Evolutionary conservation across 2,113 vertebrate species (phyloP).

Genomic region (Ibidorhyncha struthersii): DNA sequence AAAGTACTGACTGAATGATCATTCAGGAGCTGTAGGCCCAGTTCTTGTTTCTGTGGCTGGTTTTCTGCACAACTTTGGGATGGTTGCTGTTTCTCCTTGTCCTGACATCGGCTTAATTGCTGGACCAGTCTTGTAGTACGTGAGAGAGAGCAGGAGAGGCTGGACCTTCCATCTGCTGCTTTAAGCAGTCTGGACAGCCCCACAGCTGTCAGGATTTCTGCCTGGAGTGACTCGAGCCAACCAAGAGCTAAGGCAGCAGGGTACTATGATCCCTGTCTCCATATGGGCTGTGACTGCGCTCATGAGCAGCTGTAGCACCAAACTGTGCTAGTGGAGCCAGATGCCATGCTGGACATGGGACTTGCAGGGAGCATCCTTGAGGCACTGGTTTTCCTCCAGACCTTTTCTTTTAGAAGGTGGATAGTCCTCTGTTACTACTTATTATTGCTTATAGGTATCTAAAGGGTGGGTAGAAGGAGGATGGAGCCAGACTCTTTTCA

Average conservation of each 20-base stretch:
- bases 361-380: neutral
- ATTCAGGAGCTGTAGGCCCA: neutral
- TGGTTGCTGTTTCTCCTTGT: neutral
- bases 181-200: neutral
- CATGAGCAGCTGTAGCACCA: neutral
- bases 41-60: neutral
- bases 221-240: neutral
- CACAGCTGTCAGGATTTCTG: neutral
- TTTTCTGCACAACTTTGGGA: neutral
- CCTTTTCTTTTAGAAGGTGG: neutral
- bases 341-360: neutral
- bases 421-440: neutral
- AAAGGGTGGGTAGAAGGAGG: too few relatives aligned
- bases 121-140: neutral
- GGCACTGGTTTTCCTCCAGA: neutral
- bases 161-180: neutral
- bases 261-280: neutral
- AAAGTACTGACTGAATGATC: neutral
- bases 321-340: neutral
- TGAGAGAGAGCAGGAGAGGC: neutral
- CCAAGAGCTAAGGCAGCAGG: neutral
- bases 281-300: rapidly evolving
- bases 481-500: too few relatives aligned
- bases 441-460: too few relatives aligned
- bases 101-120: neutral